A percentile compares a stretch with the other conserved stretches of the same genome.
Evolutionary conservation across 2,797 vertebrate species (phyloP).

Genomic region (Hapalemur alaotrensis): DNA sequence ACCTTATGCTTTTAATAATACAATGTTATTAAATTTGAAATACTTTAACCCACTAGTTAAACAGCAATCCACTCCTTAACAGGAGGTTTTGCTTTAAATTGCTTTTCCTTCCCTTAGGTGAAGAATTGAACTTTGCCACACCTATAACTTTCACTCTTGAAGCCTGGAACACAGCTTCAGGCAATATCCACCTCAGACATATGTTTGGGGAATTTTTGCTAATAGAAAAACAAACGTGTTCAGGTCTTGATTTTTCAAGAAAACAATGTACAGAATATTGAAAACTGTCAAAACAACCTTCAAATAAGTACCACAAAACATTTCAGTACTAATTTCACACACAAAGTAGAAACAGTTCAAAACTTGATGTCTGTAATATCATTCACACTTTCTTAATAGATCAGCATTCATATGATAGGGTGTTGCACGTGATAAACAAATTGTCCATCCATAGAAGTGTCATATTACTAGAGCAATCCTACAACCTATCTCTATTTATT

Average conservation of each 20-base stretch:
- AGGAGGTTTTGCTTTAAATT: not conserved
- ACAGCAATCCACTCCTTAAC: not conserved
- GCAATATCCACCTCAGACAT: not conserved
- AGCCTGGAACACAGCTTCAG: not conserved
- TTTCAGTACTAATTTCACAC: not conserved
- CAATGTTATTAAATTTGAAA: not conserved
- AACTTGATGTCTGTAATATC: not conserved
- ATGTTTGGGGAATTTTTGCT: not conserved
- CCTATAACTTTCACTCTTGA: not conserved
- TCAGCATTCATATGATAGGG: not conserved
- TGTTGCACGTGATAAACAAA: not conserved
- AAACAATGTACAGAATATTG: not conserved
- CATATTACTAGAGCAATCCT: not conserved
- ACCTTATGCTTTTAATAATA: not conserved
- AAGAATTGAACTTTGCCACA: not conserved
- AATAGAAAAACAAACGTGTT: conserved; percentile 38
- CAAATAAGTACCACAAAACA: not conserved
- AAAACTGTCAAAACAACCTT: conserved; percentile 1
- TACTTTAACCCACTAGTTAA: not conserved
- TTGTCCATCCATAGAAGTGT: not conserved
- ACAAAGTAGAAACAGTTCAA: not conserved
- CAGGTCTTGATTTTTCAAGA: conserved; percentile 12
- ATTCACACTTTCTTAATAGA: not conserved
- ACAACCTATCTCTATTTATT: not conserved
- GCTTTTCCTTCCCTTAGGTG: not conserved